Conservation (phyloP, 2,113 vertebrate species). For the Willisornis vidua region DNA sequence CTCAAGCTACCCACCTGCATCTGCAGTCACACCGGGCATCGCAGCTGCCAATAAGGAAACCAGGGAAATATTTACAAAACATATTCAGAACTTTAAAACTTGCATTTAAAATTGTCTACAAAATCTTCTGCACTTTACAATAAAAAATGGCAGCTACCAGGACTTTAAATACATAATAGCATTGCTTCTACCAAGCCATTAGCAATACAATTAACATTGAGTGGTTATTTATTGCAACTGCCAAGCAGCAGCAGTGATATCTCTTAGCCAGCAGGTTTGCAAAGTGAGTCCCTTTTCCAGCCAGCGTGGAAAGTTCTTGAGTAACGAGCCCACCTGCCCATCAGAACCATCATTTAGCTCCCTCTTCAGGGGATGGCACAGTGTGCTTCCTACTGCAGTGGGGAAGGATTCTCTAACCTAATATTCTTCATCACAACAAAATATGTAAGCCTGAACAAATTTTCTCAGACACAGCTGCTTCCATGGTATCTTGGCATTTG, state of each 20-base stretch:
- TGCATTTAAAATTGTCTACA: not conserved
- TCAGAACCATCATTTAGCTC: not conserved
- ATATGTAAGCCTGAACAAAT: slow-evolving; percentile 10
- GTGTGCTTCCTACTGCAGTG: not conserved
- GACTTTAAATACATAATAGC: not conserved
- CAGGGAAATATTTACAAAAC: not conserved
- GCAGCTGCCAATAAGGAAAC: not conserved
- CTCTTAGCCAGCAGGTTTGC: not conserved
- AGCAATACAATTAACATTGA: not conserved
- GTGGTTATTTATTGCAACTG: not conserved
- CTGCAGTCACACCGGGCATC: not conserved
- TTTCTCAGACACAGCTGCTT: slow-evolving; percentile 65
- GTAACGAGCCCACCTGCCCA: slow-evolving; percentile 15
- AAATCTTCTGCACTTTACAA: not conserved
- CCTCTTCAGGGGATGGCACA: not conserved
- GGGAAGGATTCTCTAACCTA: not conserved
- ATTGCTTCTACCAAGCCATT: not conserved
- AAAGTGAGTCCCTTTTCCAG: not conserved
- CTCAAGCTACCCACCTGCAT: not conserved
- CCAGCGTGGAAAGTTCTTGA: not conserved
- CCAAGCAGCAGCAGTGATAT: not conserved
- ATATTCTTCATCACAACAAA: slow-evolving; percentile 25
- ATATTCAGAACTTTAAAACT: not conserved
- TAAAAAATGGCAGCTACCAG: not conserved
- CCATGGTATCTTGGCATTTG: slow-evolving; percentile 53